These are phyloP conservation scores for Ganaspis sp. DNA, from an alignment of 1,140 invertebrate species.

Conservation along the genomic window DNA sequence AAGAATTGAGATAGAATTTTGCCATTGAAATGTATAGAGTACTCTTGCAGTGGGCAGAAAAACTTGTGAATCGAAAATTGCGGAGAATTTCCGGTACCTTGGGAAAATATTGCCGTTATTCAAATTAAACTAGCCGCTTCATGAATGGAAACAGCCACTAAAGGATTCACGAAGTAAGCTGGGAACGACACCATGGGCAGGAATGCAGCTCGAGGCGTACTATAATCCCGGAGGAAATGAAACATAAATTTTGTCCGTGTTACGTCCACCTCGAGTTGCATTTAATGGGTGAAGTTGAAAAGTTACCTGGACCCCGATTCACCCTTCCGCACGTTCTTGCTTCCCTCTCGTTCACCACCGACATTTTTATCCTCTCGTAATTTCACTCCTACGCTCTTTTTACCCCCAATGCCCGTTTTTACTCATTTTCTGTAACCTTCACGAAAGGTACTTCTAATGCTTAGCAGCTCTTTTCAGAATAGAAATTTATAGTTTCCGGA, in stretches of 20 bases:
- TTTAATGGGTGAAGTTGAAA: slow-evolving; percentile 44
- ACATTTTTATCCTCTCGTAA: slow-evolving; percentile 27
- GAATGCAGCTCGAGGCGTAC: slow-evolving; percentile 16
- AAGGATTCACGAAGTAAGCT: slow-evolving; percentile 40
- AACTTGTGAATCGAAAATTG: background rate
- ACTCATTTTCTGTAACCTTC: slow-evolving; percentile 29
- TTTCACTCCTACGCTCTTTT: slow-evolving; percentile 15
- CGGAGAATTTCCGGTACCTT: background rate
- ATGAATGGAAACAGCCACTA: slow-evolving; percentile 52
- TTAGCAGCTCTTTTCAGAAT: slow-evolving; percentile 18
- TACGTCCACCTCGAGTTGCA: slow-evolving; percentile 37
- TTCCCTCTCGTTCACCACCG: slow-evolving; percentile 22
- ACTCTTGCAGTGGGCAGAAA: background rate
- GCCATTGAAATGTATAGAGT: background rate
- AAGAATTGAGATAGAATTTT: background rate
- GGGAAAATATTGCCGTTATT: slow-evolving; percentile 50
- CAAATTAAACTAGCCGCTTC: slow-evolving; percentile 53
- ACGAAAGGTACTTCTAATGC: slow-evolving; percentile 9
- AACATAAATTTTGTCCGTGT: slow-evolving; percentile 47
- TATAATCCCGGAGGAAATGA: slow-evolving; percentile 40
- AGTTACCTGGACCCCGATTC: slow-evolving; percentile 37
- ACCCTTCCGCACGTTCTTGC: slow-evolving; percentile 5
- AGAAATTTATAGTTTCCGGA: slow-evolving; percentile 15
- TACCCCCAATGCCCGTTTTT: slow-evolving; percentile 19
- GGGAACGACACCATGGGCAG: slow-evolving; percentile 3